phyloP scores from a whole-genome alignment of 1,140 invertebrate species.

The Drosophila guanche region DNA sequence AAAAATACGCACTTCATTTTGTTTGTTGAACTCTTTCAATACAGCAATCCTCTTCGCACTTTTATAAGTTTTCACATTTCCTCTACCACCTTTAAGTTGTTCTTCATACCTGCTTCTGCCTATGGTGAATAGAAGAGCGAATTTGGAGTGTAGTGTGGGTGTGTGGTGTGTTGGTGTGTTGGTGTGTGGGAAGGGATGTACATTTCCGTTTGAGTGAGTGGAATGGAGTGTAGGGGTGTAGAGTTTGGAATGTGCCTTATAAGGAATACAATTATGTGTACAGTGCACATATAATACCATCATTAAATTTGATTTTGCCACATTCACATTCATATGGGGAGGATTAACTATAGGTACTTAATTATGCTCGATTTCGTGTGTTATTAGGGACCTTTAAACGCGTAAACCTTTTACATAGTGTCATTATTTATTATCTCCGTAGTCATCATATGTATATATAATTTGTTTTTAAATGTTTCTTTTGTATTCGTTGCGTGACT shows the following conservation, averaged over 20 bases:
- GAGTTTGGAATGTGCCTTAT: slow-evolving; percentile 53
- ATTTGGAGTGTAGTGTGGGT: slow-evolving; percentile 4
- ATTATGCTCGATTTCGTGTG: slow-evolving; percentile 14
- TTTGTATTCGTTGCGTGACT: slow-evolving; percentile 52
- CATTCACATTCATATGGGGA: slow-evolving; percentile 7
- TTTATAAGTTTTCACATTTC: background rate
- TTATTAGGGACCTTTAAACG: slow-evolving; percentile 33
- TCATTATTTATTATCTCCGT: slow-evolving; percentile 39
- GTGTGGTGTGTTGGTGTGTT: slow-evolving; percentile 7
- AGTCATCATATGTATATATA: slow-evolving; percentile 37
- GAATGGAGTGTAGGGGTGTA: slow-evolving; percentile 4
- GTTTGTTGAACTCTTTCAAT: slow-evolving; percentile 16
- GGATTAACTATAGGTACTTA: slow-evolving; percentile 39
- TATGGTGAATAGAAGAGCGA: slow-evolving; percentile 1
- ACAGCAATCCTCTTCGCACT: slow-evolving; percentile 1
- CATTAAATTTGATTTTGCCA: slow-evolving; percentile 24
- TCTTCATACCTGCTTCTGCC: slow-evolving; percentile 19
- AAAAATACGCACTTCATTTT: slow-evolving; percentile 59
- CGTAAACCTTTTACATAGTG: slow-evolving; percentile 9
- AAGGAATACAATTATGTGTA: slow-evolving; percentile 65
- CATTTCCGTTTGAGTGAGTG: too few species aligned
- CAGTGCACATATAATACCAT: slow-evolving; percentile 48
- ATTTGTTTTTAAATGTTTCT: slow-evolving; percentile 28
- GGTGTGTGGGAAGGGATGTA: slow-evolving; percentile 4
- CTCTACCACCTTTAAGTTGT: slow-evolving; percentile 4